These are phyloP conservation scores for Drosophila santomea DNA, from an alignment of 1,140 invertebrate species.

Conservation along the genomic window DNA sequence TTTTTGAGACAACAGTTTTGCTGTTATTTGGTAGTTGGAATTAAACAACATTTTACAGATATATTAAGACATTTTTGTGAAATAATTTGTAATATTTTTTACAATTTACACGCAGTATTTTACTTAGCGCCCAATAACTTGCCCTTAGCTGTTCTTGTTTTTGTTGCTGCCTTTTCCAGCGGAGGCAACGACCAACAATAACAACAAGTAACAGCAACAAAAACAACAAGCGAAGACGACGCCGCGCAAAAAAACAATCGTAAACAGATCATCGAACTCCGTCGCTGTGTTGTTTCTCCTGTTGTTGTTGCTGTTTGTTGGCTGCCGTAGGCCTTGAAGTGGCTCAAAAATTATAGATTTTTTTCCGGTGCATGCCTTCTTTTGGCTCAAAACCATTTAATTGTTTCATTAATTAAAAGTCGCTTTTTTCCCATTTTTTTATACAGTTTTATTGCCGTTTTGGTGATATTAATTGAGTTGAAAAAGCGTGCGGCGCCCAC, in stretches of 20 bases:
- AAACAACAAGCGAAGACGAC: slow-evolving; percentile 27
- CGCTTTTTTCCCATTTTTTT: neutral
- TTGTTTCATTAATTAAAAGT: slow-evolving; percentile 78
- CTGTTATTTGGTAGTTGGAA: too few species aligned
- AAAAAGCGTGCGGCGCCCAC: slow-evolving; percentile 75
- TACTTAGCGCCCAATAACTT: neutral
- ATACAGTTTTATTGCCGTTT: neutral
- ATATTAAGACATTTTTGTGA: neutral
- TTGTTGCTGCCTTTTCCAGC: slow-evolving; percentile 22
- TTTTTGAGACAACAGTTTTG: too few species aligned
- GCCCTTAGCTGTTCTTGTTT: slow-evolving; percentile 10
- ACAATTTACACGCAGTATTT: too few species aligned
- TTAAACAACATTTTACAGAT: too few species aligned
- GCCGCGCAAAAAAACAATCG: slow-evolving; percentile 57
- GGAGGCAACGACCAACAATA: slow-evolving; percentile 59
- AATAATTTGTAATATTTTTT: too few species aligned
- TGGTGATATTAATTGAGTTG: slow-evolving; percentile 73
- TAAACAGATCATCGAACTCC: slow-evolving; percentile 82
- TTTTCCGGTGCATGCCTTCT: slow-evolving; percentile 20
- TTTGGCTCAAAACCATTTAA: slow-evolving; percentile 66
- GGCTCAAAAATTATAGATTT: slow-evolving; percentile 12
- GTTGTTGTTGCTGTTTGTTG: slow-evolving; percentile 4
- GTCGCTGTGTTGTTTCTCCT: slow-evolving; percentile 17
- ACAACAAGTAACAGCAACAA: slow-evolving; percentile 14
- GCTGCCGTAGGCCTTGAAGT: slow-evolving; percentile 68